Base-by-base conservation (phyloP, 2,797 vertebrate species). In the Sebastes alutus region DNA sequence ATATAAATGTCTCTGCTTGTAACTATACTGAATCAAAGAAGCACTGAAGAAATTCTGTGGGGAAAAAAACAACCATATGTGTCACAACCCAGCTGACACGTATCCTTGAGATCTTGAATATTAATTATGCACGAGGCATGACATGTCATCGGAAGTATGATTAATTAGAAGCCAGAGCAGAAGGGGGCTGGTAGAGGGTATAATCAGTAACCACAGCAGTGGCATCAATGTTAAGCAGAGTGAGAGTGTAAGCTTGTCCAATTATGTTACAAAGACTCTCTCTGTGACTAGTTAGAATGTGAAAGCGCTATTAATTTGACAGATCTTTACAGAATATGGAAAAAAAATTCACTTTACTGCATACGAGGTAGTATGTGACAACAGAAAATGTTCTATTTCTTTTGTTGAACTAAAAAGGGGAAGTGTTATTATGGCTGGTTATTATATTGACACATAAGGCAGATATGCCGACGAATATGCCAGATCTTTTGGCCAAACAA, bases 81-180 rank as follows among this genome's bases (percentile, higher is more conserved):
- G 25, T 73, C 49, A 66, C 49, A 62, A 75, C 32, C 23, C 20
- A 71, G 18, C 3, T 70, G 69, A 65, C 29, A 29, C 9, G 20
- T 7, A 29, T 75, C 46, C 35, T 27, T 29, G n/a, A 67, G 8
- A 63, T 62, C 20, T 16, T 25, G 7, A 70, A 55, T 61, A 63
- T 74, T 22, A 61, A 83, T 85, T 27, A 38, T 54, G 29, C 71
- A 29, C 1, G 2, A 62, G 56, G 29, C 54, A 6, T 42, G 27
- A 71, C 30, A 20, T 74, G 49, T 61, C 55, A 77, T 46, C 1
- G 0, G 20, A 64, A 66, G 30, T 64, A 55, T 56, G 70, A 74
- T 59, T 56, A 56, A 83, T 85, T 30, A 77, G 54, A 77, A 83
- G 59, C 29, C 23, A 67, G 63, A 59, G 58, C 12, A 75, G 52